Conservation (phyloP, 2,888 invertebrate genomes). For the Cheilosia pagana region DNA sequence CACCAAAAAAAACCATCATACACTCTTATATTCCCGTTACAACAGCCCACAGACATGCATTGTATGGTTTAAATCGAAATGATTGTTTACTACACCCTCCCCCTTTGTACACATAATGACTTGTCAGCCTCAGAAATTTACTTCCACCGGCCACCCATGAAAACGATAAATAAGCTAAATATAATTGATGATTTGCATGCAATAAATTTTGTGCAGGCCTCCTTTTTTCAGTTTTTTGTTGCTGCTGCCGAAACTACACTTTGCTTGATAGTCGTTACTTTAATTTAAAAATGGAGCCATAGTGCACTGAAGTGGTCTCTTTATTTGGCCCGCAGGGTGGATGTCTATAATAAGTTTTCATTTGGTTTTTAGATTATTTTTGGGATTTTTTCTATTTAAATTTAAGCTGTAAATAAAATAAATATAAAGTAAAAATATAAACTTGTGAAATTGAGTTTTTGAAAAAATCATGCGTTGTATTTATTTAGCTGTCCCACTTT, state of each 20-base stretch:
- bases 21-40: not conserved
- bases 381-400: too few species aligned
- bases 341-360: too few species aligned
- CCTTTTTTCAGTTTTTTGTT: not conserved
- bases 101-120: constrained; percentile 4
- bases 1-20: not conserved
- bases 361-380: too few species aligned
- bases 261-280: not conserved
- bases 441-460: too few species aligned
- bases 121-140: not conserved
- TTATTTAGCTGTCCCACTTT: too few species aligned
- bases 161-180: constrained; percentile 42
- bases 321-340: too few species aligned
- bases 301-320: too few species aligned
- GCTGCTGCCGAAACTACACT: not conserved
- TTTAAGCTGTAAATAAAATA: too few species aligned
- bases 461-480: too few species aligned
- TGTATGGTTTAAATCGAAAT: constrained; percentile 10
- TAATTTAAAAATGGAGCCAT: not conserved
- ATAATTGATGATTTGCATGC: constrained; percentile 71
- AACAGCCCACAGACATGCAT: constrained; percentile 35
- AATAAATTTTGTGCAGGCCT: constrained; percentile 50
- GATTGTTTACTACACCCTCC: constrained; percentile 14
- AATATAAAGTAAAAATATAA: too few species aligned
- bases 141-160: not conserved